Percentiles rank a stretch among this genome's conserved stretches.
Evolutionary conservation across 2,113 vertebrate species (phyloP).

Genomic region (Alectura lathami): DNA sequence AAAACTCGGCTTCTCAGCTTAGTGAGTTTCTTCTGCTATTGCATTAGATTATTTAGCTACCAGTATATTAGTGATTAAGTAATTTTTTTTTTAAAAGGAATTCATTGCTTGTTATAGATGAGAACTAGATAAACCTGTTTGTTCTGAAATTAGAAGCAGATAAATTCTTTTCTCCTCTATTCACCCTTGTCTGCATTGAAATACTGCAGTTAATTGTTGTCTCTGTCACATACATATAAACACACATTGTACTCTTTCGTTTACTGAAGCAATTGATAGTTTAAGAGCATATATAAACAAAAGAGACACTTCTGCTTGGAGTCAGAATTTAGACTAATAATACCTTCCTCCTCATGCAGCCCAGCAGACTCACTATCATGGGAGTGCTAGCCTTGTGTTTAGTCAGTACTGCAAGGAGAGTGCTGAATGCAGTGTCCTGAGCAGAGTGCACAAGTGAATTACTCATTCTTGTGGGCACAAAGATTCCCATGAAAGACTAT

Average conservation of each 20-base stretch:
- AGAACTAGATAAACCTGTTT: neutral
- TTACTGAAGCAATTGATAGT: neutral
- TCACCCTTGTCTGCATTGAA: neutral
- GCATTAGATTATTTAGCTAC: neutral
- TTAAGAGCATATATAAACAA: neutral
- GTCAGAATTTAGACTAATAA: neutral
- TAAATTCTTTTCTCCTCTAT: neutral
- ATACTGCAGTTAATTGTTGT: neutral
- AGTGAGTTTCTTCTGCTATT: neutral
- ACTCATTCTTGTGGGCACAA: neutral
- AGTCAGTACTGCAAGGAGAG: neutral
- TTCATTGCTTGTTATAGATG: neutral
- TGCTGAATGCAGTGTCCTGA: neutral
- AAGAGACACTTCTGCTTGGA: neutral
- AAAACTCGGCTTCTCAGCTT: neutral
- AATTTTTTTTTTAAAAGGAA: neutral
- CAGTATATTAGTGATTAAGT: neutral
- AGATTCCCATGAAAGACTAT: neutral
- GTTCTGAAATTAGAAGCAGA: neutral
- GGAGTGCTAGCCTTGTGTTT: neutral
- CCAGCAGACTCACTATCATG: neutral
- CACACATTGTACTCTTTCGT: neutral
- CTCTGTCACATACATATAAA: neutral
- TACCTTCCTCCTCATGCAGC: neutral
- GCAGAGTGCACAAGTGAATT: neutral